Percentiles rank a stretch among this genome's conserved stretches.
Conservation (phyloP, 2,888 invertebrate genomes). For the Sepioteuthis lessoniana region DNA sequence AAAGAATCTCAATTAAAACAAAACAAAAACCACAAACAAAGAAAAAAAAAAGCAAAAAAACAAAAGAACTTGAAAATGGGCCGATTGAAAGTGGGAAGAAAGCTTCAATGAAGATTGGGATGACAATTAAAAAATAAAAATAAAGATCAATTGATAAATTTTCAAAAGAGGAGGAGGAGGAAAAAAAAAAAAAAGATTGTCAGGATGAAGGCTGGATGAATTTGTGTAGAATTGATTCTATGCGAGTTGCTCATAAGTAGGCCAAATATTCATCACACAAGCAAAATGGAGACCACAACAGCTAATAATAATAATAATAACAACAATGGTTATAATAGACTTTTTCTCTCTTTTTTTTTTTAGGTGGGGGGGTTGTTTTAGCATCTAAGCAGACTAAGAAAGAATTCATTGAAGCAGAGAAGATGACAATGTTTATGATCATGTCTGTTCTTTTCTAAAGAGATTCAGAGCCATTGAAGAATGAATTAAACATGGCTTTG, state of each 20-base stretch:
- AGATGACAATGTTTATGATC: background rate
- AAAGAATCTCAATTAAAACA: background rate
- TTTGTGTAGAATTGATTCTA: background rate
- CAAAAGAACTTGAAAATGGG: no score
- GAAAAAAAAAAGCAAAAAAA: background rate
- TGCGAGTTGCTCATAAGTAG: background rate
- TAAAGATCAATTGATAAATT: background rate
- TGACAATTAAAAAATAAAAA: background rate
- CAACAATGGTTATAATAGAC: background rate
- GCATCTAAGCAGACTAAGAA: background rate
- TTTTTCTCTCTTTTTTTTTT: no score
- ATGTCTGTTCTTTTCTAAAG: background rate
- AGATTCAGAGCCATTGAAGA: background rate
- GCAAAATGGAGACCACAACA: background rate
- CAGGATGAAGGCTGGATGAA: no score
- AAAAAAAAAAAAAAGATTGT: no score
- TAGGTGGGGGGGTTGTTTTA: background rate
- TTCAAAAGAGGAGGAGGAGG: background rate
- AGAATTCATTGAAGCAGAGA: background rate
- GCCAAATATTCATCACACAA: background rate
- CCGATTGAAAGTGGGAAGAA: background rate
- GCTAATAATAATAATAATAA: background rate
- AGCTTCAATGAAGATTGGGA: background rate
- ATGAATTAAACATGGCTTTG: constrained; percentile 17
- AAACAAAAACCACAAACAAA: background rate